Conservation (phyloP, 1,140 invertebrate genomes). For the Trichonephila clavipes region DNA sequence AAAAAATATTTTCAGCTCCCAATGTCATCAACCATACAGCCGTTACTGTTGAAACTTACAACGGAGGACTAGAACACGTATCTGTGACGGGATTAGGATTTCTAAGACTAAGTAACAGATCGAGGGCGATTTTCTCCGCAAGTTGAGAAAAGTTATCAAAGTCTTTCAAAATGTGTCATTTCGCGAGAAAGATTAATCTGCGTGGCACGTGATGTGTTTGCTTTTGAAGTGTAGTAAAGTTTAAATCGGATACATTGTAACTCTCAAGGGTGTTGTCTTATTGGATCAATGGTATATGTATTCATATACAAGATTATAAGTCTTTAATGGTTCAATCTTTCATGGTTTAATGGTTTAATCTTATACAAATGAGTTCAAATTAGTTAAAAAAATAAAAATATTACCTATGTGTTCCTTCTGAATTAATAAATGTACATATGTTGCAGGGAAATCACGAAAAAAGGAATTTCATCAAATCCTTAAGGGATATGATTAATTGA, state of each 20-base stretch:
- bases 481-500: no score
- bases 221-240: neutral
- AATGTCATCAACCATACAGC: neutral
- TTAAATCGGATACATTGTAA: neutral
- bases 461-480: no score
- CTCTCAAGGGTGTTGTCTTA: neutral
- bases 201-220: neutral
- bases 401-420: no score
- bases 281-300: neutral
- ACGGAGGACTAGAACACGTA: neutral
- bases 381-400: no score
- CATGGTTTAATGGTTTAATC: no score
- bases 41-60: neutral
- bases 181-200: constrained; percentile 38
- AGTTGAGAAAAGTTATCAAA: constrained; percentile 33
- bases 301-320: no score
- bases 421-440: no score
- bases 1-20: no score
- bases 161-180: constrained; percentile 17
- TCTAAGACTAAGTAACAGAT: neutral
- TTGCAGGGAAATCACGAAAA: no score
- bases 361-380: no score
- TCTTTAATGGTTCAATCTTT: no score
- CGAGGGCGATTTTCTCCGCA: neutral
- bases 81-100: neutral